phyloP scores from a whole-genome alignment of 1,140 invertebrate species.

The Oncopeltus fasciatus region DNA sequence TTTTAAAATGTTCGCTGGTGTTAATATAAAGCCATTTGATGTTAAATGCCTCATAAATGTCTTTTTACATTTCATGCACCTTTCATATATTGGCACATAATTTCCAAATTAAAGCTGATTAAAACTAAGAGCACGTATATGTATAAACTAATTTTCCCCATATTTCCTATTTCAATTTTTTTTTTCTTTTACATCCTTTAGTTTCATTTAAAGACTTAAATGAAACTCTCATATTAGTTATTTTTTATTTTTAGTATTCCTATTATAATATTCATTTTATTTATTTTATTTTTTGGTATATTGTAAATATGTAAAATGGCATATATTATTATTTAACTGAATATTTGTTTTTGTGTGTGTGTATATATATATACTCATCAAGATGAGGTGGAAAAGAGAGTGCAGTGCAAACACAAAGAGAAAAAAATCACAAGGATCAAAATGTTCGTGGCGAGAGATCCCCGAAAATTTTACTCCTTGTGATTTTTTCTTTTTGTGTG shows the following conservation, averaged over 20 bases:
- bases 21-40: background rate
- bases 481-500: no score
- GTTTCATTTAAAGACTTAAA: background rate
- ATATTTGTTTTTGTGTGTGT: background rate
- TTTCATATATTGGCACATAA: constrained; percentile 2
- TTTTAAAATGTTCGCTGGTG: background rate
- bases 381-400: no score
- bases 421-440: no score
- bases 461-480: no score
- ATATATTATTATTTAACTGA: background rate
- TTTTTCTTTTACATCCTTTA: background rate
- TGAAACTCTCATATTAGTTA: background rate
- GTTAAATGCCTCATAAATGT: background rate
- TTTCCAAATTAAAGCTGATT: background rate
- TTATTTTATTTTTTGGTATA: background rate
- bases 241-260: background rate
- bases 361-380: background rate
- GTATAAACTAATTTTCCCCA: background rate
- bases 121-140: background rate
- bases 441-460: no score
- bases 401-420: no score
- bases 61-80: constrained; percentile 5
- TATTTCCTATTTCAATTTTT: background rate
- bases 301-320: background rate
- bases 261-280: background rate